phyloP scores from a whole-genome alignment of 2,113 vertebrate species.

The Sebastes fasciatus region DNA sequence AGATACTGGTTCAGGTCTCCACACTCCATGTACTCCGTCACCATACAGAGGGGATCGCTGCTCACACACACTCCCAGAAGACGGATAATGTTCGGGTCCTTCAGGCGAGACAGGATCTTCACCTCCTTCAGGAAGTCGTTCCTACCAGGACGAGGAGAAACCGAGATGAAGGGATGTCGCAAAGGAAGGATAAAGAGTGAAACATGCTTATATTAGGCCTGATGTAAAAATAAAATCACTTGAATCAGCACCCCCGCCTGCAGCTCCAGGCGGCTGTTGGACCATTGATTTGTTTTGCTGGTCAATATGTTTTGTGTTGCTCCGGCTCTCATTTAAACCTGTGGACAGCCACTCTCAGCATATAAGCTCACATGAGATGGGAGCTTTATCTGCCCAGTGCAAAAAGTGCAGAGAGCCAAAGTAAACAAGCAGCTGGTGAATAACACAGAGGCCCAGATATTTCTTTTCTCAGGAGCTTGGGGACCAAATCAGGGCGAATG shows the following conservation, averaged over 20 bases:
- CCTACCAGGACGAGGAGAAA: slow-evolving; percentile 65
- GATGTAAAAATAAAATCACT: not conserved
- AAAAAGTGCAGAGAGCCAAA: not conserved
- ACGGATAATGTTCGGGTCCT: slow-evolving; percentile 95
- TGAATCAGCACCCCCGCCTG: not conserved
- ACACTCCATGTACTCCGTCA: slow-evolving; percentile 96
- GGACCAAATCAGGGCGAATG: not conserved
- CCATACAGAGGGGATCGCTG: slow-evolving; percentile 93
- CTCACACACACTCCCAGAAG: slow-evolving; percentile 93
- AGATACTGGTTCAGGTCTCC: slow-evolving; percentile 95
- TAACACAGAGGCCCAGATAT: not conserved
- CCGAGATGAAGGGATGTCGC: not conserved
- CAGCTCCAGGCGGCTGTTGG: not conserved
- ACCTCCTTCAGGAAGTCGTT: slow-evolving; percentile 95
- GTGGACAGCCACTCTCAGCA: not conserved
- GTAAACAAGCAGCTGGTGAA: slow-evolving; percentile 38
- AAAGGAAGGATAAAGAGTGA: not conserved
- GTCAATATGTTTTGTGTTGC: slow-evolving; percentile 32
- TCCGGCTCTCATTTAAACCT: slow-evolving; percentile 13
- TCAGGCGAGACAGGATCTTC: slow-evolving; percentile 93
- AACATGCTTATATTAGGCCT: not conserved
- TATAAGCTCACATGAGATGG: not conserved
- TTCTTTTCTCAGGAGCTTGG: not conserved
- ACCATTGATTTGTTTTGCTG: slow-evolving; percentile 41
- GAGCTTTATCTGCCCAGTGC: slow-evolving; percentile 3